Base-by-base conservation (phyloP, 2,113 vertebrate genomes). In the Hiodon tergisus region DNA sequence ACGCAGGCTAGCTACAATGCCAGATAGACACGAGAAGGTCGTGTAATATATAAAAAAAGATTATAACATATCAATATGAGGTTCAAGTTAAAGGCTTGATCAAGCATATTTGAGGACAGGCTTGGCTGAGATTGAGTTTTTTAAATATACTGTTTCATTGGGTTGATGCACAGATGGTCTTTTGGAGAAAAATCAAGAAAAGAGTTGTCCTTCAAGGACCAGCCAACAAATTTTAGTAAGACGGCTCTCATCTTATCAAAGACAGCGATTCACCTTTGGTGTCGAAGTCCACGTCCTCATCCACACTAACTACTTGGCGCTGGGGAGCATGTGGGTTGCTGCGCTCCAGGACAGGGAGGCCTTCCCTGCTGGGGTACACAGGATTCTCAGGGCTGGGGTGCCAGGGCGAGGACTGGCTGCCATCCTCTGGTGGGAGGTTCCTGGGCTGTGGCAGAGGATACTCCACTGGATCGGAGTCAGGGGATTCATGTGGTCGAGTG, bases 271-370 rank as follows among this genome's bases (percentile, higher is more conserved):
- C 88, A 98, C 95, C 95, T 9, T 93, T 90, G 0, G 91, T 88
- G 77, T 94, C 90, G 65, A 94, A 88, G 71, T 88, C 67, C 14
- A 89, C 77, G 0, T 93, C 90, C 5, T 93, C 94, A 4, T 94
- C 94, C 81, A 93, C 90, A 0, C 86, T 91, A 0, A 95, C 89
- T 1, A 63, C 60, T 3, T 63, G 71, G 4, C 10, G 71, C 50
- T 73, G 8, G 8, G 48, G 50, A n/a, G 84, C 82, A 47, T 81
- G 75, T 1, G 84, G 83, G 0, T 83, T 77, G 0, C 67, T n/a
- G 53, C 50, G 83, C 50, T 80, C 77, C 0, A 79, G 74, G 47
- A 81, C 67, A 1, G 86, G 81, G 78, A 83, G 46, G 1, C 77
- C 67, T 2, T 86, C 88, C 2, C 54, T 67, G 62, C 63, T 47